phyloP scores from a whole-genome alignment of 1,140 invertebrate species.

The Drosophila aff. region DNA sequence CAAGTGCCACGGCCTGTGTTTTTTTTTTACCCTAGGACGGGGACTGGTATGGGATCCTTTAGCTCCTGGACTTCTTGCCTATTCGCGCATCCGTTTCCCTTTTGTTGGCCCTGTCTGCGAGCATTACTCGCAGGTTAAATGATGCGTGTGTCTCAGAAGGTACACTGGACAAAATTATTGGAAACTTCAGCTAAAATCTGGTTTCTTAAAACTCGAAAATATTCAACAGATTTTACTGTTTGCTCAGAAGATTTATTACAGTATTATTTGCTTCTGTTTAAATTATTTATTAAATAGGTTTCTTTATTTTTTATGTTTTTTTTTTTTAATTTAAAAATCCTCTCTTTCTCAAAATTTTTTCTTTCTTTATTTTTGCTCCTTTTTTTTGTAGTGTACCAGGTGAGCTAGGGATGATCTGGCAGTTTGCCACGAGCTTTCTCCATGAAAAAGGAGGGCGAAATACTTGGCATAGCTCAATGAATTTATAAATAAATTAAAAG shows the following conservation, averaged over 20 bases:
- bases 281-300: no score
- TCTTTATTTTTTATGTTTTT: no score
- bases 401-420: conserved; percentile 45
- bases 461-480: conserved; percentile 53
- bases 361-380: no score
- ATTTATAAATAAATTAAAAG: conserved; percentile 80
- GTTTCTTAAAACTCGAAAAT: neutral
- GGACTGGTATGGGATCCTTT: neutral
- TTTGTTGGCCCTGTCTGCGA: conserved; percentile 35
- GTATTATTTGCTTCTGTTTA: no score
- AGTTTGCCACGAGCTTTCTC: conserved; percentile 40
- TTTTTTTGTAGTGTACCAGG: conserved; percentile 28
- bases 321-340: rapidly evolving
- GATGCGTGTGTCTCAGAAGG: conserved; percentile 65
- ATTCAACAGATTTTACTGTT: rapidly evolving
- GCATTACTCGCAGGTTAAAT: conserved; percentile 69
- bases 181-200: neutral
- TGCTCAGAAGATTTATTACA: neutral
- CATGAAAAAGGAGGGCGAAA: neutral
- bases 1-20: conserved; percentile 46
- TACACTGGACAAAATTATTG: neutral
- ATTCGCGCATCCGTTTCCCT: conserved; percentile 20
- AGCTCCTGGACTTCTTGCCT: conserved; percentile 13
- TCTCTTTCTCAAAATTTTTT: neutral
- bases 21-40: neutral